These are phyloP conservation scores for Poeciliopsis infans DNA, from an alignment of 2,797 vertebrate genomes.

Conservation along the genomic window DNA sequence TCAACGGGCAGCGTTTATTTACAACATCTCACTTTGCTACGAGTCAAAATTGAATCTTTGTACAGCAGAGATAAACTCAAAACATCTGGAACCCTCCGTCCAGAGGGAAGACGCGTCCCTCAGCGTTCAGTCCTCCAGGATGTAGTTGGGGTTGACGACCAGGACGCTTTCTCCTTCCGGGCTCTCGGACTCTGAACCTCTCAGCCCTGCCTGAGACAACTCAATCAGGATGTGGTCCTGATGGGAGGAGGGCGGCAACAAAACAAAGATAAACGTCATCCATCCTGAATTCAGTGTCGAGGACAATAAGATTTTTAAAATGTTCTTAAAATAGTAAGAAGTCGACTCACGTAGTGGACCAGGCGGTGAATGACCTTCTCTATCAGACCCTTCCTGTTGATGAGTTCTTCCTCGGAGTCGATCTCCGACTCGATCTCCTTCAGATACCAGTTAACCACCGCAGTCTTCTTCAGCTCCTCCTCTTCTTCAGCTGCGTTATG, in stretches of 20 bases:
- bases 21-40: constrained; percentile 47
- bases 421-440: constrained; percentile 98
- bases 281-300: not conserved
- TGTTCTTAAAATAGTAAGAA: not conserved
- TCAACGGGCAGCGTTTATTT: constrained; percentile 65
- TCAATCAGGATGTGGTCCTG: constrained; percentile 98
- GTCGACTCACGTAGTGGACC: constrained; percentile 89
- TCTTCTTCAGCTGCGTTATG: constrained; percentile 88
- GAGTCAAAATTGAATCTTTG: constrained; percentile 30
- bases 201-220: constrained; percentile 88
- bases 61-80: constrained; percentile 37
- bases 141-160: constrained; percentile 98
- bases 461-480: constrained; percentile 88
- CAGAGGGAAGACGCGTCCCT: constrained; percentile 17
- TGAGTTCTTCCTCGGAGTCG: constrained; percentile 94
- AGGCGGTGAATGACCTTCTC: constrained; percentile 96
- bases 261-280: not conserved
- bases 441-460: constrained; percentile 97
- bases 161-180: constrained; percentile 87
- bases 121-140: constrained; percentile 87
- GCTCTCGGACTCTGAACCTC: constrained; percentile 82
- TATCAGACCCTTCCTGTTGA: constrained; percentile 94
- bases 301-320: not conserved
- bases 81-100: constrained; percentile 32
- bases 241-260: accelerated